phyloP scores from a whole-genome alignment of 2,113 vertebrate genomes.

The Anoplopoma fimbria region DNA sequence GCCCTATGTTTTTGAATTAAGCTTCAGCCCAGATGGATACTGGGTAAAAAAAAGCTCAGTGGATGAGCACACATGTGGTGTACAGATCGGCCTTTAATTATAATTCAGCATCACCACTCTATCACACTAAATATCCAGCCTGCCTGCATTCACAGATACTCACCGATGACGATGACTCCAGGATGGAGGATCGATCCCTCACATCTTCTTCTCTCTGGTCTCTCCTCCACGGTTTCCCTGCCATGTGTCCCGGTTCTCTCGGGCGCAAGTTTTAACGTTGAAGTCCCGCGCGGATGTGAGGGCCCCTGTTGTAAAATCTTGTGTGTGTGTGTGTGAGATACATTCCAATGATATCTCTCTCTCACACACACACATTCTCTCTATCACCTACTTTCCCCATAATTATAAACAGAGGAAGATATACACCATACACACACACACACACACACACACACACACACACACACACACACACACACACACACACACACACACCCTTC shows the following conservation, averaged over 20 bases:
- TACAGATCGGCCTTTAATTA: constrained; percentile 17
- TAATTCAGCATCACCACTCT: not conserved
- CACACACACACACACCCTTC: constrained; percentile 28
- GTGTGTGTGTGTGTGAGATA: not conserved
- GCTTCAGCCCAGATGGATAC: constrained; percentile 32
- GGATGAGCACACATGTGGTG: constrained; percentile 35
- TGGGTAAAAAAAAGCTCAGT: constrained; percentile 23
- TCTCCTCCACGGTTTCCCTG: too few relatives aligned
- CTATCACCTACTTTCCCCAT: constrained; percentile 3
- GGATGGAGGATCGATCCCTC: not conserved
- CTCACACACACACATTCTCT: constrained; percentile 8
- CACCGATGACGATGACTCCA: too few relatives aligned
- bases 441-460: constrained; percentile 1
- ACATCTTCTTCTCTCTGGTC: too few relatives aligned
- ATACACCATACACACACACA: not conserved
- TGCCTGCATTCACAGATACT: too few relatives aligned
- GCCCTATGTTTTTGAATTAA: too few relatives aligned
- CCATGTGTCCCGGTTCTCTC: not conserved
- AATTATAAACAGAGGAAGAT: constrained; percentile 62
- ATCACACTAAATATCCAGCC: too few relatives aligned
- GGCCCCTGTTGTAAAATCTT: not conserved
- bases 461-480: constrained; percentile 25
- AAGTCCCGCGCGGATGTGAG: not conserved
- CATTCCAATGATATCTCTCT: not conserved
- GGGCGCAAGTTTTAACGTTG: not conserved